Evolutionary conservation across 2,113 vertebrate species (phyloP).

Genomic region (Gallinago undulata): DNA sequence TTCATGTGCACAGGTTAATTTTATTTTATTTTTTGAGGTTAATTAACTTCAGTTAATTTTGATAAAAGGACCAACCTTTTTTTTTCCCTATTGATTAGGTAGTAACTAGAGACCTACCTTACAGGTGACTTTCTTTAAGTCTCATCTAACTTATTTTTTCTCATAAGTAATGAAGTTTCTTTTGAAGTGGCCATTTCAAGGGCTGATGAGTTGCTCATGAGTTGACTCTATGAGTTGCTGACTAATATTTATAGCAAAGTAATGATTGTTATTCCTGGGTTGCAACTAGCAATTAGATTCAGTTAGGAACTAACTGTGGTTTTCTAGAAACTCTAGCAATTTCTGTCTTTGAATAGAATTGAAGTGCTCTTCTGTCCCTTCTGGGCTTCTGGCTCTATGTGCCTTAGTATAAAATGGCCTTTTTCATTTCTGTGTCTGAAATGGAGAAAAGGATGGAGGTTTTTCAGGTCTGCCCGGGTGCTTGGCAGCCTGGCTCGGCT

Average conservation of each 20-base stretch:
- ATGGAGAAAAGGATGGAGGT: neutral
- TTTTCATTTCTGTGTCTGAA: neutral
- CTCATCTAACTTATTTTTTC: neutral
- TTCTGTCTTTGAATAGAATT: neutral
- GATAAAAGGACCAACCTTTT: neutral
- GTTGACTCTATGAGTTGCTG: neutral
- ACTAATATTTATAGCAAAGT: neutral
- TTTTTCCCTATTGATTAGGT: neutral
- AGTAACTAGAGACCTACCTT: neutral
- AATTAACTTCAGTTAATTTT: neutral
- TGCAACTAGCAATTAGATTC: neutral
- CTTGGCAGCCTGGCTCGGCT: neutral
- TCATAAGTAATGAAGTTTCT: neutral
- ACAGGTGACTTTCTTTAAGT: neutral
- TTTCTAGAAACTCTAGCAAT: neutral
- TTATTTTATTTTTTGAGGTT: too few species aligned
- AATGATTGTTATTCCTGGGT: neutral
- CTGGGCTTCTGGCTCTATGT: neutral
- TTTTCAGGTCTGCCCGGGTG: neutral
- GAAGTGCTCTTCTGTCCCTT: neutral
- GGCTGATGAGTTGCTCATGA: too few species aligned
- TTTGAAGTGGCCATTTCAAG: neutral
- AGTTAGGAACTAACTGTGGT: neutral
- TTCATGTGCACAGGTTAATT: fast-evolving
- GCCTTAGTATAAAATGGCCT: neutral